Conservation (phyloP, 2,797 vertebrate species). For the Phrynocephalus forsythii region DNA sequence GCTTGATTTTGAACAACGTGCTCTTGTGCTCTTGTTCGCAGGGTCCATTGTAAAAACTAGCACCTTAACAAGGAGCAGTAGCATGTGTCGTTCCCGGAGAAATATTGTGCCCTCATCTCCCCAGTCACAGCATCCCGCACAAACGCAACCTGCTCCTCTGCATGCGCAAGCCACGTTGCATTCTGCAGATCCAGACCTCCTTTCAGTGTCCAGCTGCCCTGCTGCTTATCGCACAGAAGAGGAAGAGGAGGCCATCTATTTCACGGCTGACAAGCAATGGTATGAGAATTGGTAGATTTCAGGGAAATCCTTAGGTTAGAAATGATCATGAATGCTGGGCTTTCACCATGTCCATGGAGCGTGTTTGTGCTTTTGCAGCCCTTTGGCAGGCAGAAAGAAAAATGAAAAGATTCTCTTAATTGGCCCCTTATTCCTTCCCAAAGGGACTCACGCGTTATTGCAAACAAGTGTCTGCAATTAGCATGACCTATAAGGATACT, state of each 20-base stretch:
- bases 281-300: constrained; percentile 58
- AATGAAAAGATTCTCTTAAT: not conserved
- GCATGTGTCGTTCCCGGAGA: constrained; percentile 92
- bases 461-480: not conserved
- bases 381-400: not conserved
- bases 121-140: constrained; percentile 79
- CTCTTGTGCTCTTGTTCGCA: constrained; percentile 69
- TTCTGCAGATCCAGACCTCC: constrained; percentile 94
- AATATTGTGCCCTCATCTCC: constrained; percentile 87
- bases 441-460: too few species aligned
- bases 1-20: constrained; percentile 49
- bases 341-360: not conserved
- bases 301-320: constrained; percentile 29
- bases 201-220: constrained; percentile 92
- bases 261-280: constrained; percentile 94
- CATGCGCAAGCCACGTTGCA: constrained; percentile 80
- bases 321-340: constrained; percentile 16
- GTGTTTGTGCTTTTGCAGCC: not conserved
- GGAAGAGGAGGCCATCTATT: constrained; percentile 93
- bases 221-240: constrained; percentile 90
- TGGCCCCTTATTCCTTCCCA: not conserved
- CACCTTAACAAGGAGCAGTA: constrained; percentile 88
- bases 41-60: constrained; percentile 88
- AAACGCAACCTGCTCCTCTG: constrained; percentile 52
- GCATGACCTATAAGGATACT: not conserved